phyloP scores from a whole-genome alignment of 2,797 vertebrate species.

The Melanotaenia maccullochi region DNA sequence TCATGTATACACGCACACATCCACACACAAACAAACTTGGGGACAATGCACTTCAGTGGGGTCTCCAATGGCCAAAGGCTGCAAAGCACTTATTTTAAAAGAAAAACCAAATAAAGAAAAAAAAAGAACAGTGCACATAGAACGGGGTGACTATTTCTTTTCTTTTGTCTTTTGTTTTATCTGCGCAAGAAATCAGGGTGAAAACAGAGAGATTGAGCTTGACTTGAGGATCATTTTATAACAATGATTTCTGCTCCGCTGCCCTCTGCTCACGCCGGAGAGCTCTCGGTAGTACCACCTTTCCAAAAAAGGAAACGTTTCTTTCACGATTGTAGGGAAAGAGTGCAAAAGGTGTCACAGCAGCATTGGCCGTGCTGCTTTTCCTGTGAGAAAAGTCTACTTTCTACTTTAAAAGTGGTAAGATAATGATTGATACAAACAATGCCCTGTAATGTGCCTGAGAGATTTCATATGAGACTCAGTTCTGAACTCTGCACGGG shows the following conservation, averaged over 20 bases:
- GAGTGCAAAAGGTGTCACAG: conserved; percentile 73
- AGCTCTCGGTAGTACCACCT: conserved; percentile 20
- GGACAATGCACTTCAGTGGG: conserved; percentile 90
- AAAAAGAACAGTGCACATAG: conserved; percentile 89
- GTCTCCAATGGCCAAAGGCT: conserved; percentile 88
- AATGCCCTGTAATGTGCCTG: conserved; percentile 81
- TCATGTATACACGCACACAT: conserved; percentile 50
- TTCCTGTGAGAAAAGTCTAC: conserved; percentile 29
- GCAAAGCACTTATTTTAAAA: conserved; percentile 87
- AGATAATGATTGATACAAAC: conserved; percentile 67
- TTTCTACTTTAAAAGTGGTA: conserved; percentile 40
- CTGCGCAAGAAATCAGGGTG: conserved; percentile 73
- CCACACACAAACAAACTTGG: conserved; percentile 54
- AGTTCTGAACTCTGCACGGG: conserved; percentile 61
- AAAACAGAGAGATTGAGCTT: conserved; percentile 88
- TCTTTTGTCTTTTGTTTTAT: conserved; percentile 35
- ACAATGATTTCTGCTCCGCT: conserved; percentile 42
- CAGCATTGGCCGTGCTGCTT: conserved; percentile 32
- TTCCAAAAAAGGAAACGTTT: conserved; percentile 32
- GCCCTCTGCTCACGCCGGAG: conserved; percentile 43
- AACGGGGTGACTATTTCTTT: conserved; percentile 82
- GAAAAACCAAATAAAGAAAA: conserved; percentile 10
- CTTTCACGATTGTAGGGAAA: conserved; percentile 73
- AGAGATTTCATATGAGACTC: conserved; percentile 71
- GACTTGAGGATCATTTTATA: conserved; percentile 86